Percentiles rank a stretch among this genome's conserved stretches.
Evolutionary conservation across 2,888 invertebrate genomes (phyloP).

Genomic region (Xestobium rufovillosum): DNA sequence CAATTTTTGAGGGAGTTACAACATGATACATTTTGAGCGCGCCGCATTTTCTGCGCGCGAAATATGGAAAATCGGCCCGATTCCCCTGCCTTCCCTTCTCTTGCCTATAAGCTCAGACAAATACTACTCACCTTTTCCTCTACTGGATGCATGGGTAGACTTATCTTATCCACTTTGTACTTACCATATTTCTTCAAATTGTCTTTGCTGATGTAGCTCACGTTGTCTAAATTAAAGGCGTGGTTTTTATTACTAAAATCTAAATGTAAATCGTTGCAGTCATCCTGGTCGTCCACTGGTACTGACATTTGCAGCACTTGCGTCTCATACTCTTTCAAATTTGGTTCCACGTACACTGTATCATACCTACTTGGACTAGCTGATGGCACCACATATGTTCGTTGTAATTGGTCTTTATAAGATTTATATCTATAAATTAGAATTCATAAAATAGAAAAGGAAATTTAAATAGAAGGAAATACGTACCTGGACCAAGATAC

Average conservation of each 20-base stretch:
- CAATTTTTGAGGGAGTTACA: too few species aligned
- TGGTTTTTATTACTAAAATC: conserved; percentile 84
- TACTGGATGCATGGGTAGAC: too few species aligned
- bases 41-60: too few species aligned
- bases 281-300: conserved; percentile 72
- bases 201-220: conserved; percentile 81
- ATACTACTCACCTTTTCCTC: too few species aligned
- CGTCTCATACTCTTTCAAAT: conserved; percentile 89
- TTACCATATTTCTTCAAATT: conserved; percentile 50
- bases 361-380: conserved; percentile 58
- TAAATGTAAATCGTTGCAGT: conserved; percentile 69
- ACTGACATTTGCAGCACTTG: conserved; percentile 92
- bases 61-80: too few species aligned
- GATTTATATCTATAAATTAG: conserved; percentile 64
- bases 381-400: conserved; percentile 50
- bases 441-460: conserved; percentile 3
- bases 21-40: too few species aligned
- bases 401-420: conserved; percentile 62
- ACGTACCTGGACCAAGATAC: conserved; percentile 86
- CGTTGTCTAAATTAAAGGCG: conserved; percentile 80
- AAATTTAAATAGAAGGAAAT: background rate
- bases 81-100: too few species aligned
- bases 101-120: too few species aligned
- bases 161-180: conserved; percentile 20
- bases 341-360: conserved; percentile 64